Base-by-base conservation (phyloP, 2,888 invertebrate genomes). In the Drosophila nr. medialis region DNA sequence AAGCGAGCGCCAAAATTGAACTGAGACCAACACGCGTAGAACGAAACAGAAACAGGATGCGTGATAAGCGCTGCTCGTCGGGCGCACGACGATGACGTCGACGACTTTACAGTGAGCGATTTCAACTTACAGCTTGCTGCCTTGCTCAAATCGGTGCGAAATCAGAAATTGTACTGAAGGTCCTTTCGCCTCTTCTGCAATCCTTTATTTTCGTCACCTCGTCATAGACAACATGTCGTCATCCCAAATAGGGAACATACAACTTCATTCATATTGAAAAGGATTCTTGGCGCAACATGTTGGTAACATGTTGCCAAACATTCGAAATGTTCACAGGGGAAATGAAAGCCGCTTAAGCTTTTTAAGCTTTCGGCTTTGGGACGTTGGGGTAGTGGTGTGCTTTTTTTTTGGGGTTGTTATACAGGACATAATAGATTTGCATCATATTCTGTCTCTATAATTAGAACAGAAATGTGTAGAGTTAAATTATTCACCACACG, bases 91-190 rank as follows among this genome's bases (percentile, higher is more conserved):
- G 53, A 24, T 0, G 36, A 72, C 15, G 77, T 55, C 27, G 27
- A 6, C n/a, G 68, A 74, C 69, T 76, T 62, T 51, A 50, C 60
- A 60, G 34, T 45, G 15, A 29, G 38, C n/a, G 11, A 58, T 48
- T 61, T 66, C 30, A 21, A 51, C 30, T 42, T 30, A 36, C 32
- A 13, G 50, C 50, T 51, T 13, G 67, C 51, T 48, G 56, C 68
- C 70, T 66, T 66, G 68, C 88, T 89, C 81, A 86, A 92, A 90
- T 89, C 91, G 84, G 79, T 71, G 81, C 86, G 77, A 86, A 81
- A 82, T 80, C 90, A 86, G 56, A 90, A 89, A 83, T 63, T 77
- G 72, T 64, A 91, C 91, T 91, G 89, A 91, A 87, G 86, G 72
- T 59, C 77, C 82, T 80, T 78, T 72, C 61, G 76, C 65, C 81